These are phyloP conservation scores for Candidula unifasciata DNA, from an alignment of 2,888 invertebrate genomes.

Conservation along the genomic window DNA sequence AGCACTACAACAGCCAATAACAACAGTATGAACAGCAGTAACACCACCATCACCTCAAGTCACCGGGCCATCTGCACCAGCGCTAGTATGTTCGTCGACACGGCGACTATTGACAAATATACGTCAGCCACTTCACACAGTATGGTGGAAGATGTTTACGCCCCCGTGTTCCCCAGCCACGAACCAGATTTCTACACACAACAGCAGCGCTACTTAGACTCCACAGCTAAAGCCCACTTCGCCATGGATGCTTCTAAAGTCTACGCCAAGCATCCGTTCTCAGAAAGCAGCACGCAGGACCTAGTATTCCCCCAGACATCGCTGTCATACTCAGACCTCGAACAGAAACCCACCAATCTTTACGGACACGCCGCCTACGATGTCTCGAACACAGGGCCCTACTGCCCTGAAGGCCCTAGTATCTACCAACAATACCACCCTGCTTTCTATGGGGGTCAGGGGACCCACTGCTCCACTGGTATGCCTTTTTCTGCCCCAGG, in stretches of 20 bases:
- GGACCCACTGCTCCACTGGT: conserved; percentile 47
- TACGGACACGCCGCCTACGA: conserved; percentile 57
- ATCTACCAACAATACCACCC: conserved; percentile 63
- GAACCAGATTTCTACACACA: conserved; percentile 62
- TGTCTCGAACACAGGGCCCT: conserved; percentile 53
- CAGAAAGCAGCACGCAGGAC: conserved; percentile 55
- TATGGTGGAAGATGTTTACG: conserved; percentile 65
- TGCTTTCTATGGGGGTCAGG: conserved; percentile 63
- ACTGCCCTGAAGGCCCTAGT: conserved; percentile 53
- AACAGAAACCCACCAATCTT: conserved; percentile 63
- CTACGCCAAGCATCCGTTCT: conserved; percentile 58
- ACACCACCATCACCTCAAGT: conserved; percentile 27
- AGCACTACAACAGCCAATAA: conserved; percentile 15
- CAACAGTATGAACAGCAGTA: conserved; percentile 50
- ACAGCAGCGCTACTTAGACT: conserved; percentile 60
- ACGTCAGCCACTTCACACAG: conserved; percentile 15
- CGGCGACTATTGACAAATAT: conserved; percentile 46
- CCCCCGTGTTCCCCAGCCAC: conserved; percentile 56
- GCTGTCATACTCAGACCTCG: conserved; percentile 56
- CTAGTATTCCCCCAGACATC: conserved; percentile 57
- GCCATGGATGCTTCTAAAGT: conserved; percentile 54
- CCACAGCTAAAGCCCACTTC: conserved; percentile 43
- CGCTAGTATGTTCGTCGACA: conserved; percentile 60
- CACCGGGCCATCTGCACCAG: conserved; percentile 24
- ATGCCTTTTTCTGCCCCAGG: conserved; percentile 47